Percentiles rank a stretch among this genome's conserved stretches.
Evolutionary conservation across 2,113 vertebrate genomes (phyloP).

Genomic region (Osmerus mordax): DNA sequence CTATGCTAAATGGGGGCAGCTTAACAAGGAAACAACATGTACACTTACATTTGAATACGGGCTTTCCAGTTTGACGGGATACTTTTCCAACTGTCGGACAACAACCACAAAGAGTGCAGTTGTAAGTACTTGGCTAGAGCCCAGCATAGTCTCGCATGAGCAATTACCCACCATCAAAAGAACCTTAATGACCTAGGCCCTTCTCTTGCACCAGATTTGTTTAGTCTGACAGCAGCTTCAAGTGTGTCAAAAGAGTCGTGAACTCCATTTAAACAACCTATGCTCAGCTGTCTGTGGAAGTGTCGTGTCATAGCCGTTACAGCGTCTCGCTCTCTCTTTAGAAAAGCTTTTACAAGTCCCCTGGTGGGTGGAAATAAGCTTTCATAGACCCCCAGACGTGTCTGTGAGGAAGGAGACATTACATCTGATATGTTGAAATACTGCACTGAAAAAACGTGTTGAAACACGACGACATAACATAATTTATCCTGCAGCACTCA

Average conservation of each 20-base stretch:
- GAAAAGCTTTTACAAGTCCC: constrained; percentile 2
- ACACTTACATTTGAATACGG: constrained; percentile 82
- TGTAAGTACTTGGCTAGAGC: not conserved
- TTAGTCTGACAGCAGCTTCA: not conserved
- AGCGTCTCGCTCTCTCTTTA: not conserved
- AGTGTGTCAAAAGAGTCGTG: constrained; percentile 4
- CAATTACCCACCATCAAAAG: not conserved
- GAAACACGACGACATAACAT: too few relatives aligned
- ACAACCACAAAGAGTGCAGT: constrained; percentile 38
- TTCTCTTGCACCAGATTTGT: not conserved
- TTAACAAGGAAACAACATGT: constrained; percentile 12
- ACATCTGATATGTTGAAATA: too few relatives aligned
- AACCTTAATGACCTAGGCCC: not conserved
- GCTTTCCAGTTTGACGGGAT: constrained; percentile 79
- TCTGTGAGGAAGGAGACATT: not conserved
- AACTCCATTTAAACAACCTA: not conserved
- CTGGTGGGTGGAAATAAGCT: not conserved
- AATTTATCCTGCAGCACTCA: too few relatives aligned
- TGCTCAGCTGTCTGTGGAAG: not conserved
- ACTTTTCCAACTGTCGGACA: constrained; percentile 82
- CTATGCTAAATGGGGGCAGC: too few relatives aligned
- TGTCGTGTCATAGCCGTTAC: not conserved
- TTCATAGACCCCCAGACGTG: not conserved
- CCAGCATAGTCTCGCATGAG: not conserved
- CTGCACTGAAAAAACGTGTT: too few relatives aligned